Conservation (phyloP, 2,113 vertebrate species). For the Oryzias woworae region DNA sequence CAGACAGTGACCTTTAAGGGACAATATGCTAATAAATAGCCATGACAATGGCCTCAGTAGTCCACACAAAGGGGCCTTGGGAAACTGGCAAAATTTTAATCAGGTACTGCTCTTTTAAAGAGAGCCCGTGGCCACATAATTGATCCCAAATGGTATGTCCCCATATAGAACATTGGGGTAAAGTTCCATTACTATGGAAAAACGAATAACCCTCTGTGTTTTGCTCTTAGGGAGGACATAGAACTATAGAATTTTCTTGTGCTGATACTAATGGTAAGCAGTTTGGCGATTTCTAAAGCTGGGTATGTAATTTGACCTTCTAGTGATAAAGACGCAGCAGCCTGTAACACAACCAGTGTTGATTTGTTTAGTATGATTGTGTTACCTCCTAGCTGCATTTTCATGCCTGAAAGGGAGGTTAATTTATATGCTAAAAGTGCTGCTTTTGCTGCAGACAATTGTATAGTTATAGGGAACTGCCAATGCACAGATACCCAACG, state of each 20-base stretch:
- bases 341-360: conserved; percentile 80
- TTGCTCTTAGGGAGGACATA: conserved; percentile 64
- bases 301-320: conserved; percentile 68
- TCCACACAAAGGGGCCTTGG: conserved; percentile 73
- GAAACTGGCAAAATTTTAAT: conserved; percentile 76
- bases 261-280: conserved; percentile 74
- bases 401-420: conserved; percentile 8
- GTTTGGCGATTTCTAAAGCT: conserved; percentile 75
- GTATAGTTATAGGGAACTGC: conserved; percentile 42
- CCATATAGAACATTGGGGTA: conserved; percentile 72
- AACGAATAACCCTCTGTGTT: conserved; percentile 72
- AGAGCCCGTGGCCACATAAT: conserved; percentile 78
- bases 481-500: conserved; percentile 51
- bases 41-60: conserved; percentile 63
- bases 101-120: conserved; percentile 71
- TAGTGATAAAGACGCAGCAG: conserved; percentile 71
- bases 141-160: conserved; percentile 81
- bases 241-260: conserved; percentile 70
- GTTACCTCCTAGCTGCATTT: background rate
- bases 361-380: conserved; percentile 20
- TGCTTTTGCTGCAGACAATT: conserved; percentile 58
- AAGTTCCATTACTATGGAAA: conserved; percentile 65
- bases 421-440: conserved; percentile 59
- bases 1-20: conserved; percentile 80
- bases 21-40: conserved; percentile 83